A percentile compares a stretch with the other conserved stretches of the same genome.
These are phyloP conservation scores for Pteronotus mesoamericanus DNA, from an alignment of 2,797 vertebrate species.

Conservation along the genomic window DNA sequence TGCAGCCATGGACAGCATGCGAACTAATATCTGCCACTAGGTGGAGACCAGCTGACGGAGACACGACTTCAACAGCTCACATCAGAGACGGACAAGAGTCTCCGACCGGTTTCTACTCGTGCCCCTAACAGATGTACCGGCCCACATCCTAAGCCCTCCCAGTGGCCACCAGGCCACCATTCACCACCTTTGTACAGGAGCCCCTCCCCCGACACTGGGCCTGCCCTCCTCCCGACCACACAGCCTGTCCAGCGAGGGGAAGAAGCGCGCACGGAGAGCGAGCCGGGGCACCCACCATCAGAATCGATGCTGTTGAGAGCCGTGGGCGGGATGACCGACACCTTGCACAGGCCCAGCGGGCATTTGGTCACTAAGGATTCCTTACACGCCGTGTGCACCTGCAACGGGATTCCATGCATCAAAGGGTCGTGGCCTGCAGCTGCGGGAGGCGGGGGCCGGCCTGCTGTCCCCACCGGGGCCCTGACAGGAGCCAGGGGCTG, in stretches of 20 bases:
- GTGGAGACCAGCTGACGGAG: fast-evolving
- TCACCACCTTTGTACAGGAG: too few species aligned
- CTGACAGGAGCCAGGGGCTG: not conserved
- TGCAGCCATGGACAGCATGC: not conserved
- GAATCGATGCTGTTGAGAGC: conserved; percentile 98
- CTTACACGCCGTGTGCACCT: conserved; percentile 95
- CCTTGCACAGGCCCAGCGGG: conserved; percentile 95
- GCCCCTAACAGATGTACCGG: not conserved
- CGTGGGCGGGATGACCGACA: conserved; percentile 96
- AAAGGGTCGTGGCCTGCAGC: not conserved
- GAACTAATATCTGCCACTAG: fast-evolving
- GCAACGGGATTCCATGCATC: not conserved
- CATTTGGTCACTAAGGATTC: conserved; percentile 92
- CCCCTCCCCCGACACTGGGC: not conserved
- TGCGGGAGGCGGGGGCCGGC: fast-evolving
- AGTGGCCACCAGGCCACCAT: not conserved
- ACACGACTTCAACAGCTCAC: not conserved
- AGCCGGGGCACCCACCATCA: conserved; percentile 85
- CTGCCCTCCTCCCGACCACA: not conserved
- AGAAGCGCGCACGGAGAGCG: fast-evolving
- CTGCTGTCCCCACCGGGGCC: not conserved
- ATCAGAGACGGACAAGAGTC: not conserved
- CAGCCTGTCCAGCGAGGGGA: fast-evolving
- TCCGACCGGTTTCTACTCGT: fast-evolving
- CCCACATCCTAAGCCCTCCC: not conserved